Evolutionary conservation across 2,888 invertebrate species (phyloP), one percentile per base, ranked within the genome.

Genomic region (Zelleria hepariella): DNA sequence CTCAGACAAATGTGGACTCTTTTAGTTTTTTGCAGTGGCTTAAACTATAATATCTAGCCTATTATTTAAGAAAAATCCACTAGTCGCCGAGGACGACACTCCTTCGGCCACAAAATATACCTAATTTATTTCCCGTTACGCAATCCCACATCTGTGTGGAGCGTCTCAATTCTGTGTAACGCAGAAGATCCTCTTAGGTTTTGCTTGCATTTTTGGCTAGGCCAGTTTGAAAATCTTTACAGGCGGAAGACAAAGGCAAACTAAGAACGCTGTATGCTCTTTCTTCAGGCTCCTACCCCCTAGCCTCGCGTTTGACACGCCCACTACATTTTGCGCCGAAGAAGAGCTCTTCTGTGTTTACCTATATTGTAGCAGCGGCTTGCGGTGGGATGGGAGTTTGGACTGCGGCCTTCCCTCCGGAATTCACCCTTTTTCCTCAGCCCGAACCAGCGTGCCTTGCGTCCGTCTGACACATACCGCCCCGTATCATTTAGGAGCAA

Each of bases 381-480:
- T 51, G 51, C 20, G 32, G 32, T 21, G 23, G 4, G 51, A 42
- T n/a, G 42, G 42, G 10, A 8, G 4, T n/a, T 2, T 8, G 10
- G 42, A 23, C 51, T 51, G 51, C 23, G 51, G 51, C 56, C 57
- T 61, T 70, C 72, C 67, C 72, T 20, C 18, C 63, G 69, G 71
- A 72, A 70, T 70, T 65, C 69, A 72, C 71, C 74, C 69, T 74
- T 73, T 71, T 71, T 42, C 10, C 15, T 15, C 32, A 10, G 32
- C 6, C 10, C 32, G 8, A 10, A 32, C 2, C 32, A 32, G 32
- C 32, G 32, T 32, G 32, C 32, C 32, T 32, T 32, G 32, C 32
- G 32, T 32, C 32, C 32, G 32, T 32, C 32, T 32, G 32, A 7
- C 32, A 10, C 32, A 32, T 32, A 32, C 32, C 32, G 32, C 32